These are phyloP conservation scores for Drosophila insularis DNA, from an alignment of 1,140 invertebrate species.

Conservation along the genomic window DNA sequence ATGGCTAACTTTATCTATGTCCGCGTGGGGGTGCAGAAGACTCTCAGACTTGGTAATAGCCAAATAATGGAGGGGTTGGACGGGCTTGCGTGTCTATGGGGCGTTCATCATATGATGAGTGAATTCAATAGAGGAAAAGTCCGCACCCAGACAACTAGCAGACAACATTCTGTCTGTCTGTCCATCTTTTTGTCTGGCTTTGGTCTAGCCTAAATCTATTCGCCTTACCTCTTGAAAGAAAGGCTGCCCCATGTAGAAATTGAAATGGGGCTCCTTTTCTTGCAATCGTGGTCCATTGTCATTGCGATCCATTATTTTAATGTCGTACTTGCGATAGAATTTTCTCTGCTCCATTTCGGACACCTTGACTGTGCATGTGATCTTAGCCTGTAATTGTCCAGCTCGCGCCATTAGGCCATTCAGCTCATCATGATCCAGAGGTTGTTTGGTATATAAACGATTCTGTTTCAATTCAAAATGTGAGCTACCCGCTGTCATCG, in stretches of 20 bases:
- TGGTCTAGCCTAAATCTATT: constrained; percentile 21
- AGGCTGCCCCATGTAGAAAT: constrained; percentile 73
- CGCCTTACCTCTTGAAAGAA: constrained; percentile 71
- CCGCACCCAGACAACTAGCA: constrained; percentile 71
- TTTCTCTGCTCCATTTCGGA: constrained; percentile 33
- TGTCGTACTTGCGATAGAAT: constrained; percentile 57
- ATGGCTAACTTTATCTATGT: constrained; percentile 57
- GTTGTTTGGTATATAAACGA: constrained; percentile 55
- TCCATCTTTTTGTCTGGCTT: constrained; percentile 37
- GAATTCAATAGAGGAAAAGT: constrained; percentile 64
- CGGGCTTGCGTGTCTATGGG: constrained; percentile 44
- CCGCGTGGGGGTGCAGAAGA: neutral
- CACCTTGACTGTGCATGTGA: constrained; percentile 61
- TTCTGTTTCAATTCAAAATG: constrained; percentile 67
- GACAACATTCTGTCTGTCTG: constrained; percentile 55
- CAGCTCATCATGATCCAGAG: constrained; percentile 72
- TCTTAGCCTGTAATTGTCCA: constrained; percentile 47
- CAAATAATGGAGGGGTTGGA: constrained; percentile 46
- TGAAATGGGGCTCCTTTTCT: constrained; percentile 54
- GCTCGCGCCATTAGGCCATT: constrained; percentile 45
- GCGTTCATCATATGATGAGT: constrained; percentile 57
- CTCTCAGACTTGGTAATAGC: constrained; percentile 65
- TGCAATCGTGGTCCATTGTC: constrained; percentile 77
- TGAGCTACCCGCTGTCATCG: constrained; percentile 48
- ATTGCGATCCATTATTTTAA: constrained; percentile 75